Conservation (phyloP, 2,888 invertebrate species). For the Polydrusus pterygomalis region DNA sequence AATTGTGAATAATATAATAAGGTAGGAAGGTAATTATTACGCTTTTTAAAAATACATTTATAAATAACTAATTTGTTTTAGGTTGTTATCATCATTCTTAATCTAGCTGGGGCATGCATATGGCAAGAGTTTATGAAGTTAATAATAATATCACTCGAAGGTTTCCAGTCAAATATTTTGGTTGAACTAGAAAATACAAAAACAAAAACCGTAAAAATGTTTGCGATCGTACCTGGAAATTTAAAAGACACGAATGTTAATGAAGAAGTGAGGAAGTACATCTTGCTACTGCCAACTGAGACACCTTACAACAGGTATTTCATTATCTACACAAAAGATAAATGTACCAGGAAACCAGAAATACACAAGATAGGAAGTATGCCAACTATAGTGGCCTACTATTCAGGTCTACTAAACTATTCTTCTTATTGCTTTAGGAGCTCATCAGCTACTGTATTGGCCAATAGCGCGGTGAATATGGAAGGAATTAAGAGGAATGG, state of each 20-base stretch:
- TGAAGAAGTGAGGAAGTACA: background rate
- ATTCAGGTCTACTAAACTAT: background rate
- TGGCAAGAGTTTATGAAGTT: too few relatives aligned
- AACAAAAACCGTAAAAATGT: background rate
- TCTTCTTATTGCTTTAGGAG: conserved; percentile 5
- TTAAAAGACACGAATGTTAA: background rate
- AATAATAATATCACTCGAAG: too few relatives aligned
- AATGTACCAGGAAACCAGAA: background rate
- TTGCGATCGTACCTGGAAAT: background rate
- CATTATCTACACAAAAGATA: background rate
- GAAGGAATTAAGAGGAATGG: conserved; percentile 1
- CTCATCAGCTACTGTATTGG: background rate
- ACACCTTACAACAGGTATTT: background rate
- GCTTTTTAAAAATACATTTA: too few relatives aligned
- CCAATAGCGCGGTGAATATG: background rate
- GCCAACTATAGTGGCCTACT: background rate
- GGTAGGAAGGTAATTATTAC: too few relatives aligned
- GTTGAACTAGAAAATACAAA: background rate
- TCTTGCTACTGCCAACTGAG: background rate
- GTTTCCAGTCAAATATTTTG: background rate
- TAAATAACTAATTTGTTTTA: too few relatives aligned
- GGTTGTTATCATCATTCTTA: too few relatives aligned
- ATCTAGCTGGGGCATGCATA: too few relatives aligned
- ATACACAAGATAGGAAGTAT: background rate
- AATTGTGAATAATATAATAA: too few relatives aligned